Conservation (phyloP, 1,140 invertebrate genomes). For the Amphibalanus amphitrite region DNA sequence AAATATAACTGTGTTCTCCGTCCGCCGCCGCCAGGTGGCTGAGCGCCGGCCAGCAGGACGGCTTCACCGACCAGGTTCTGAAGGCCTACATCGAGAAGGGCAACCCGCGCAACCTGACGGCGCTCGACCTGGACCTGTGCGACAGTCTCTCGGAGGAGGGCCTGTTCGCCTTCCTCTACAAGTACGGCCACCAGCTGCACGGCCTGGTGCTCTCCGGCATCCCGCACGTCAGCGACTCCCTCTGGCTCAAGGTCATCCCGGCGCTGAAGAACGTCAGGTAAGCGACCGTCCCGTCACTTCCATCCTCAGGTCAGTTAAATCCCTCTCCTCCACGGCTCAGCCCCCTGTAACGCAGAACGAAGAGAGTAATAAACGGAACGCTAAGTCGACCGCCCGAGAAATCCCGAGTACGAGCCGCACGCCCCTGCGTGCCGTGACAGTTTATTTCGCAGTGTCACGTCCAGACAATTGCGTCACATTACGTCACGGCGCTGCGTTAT, state of each 20-base stretch:
- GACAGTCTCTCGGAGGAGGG: constrained; percentile 88
- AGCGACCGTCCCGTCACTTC: no score
- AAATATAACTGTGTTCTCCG: no score
- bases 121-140: constrained; percentile 81
- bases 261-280: constrained; percentile 79
- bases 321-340: no score
- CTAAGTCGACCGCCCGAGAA: no score
- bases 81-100: constrained; percentile 66
- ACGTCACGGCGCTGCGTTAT: no score
- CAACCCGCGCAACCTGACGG: constrained; percentile 64
- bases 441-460: no score
- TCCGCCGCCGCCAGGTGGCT: constrained; percentile 43
- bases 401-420: no score
- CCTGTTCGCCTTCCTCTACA: constrained; percentile 73
- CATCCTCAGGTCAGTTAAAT: no score
- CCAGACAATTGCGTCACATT: no score
- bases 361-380: no score
- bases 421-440: no score
- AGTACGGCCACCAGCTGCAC: constrained; percentile 52
- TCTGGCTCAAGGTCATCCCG: constrained; percentile 83
- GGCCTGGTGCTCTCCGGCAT: constrained; percentile 84
- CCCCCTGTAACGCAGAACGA: no score
- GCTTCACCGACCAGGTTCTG: constrained; percentile 61
- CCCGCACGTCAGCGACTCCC: constrained; percentile 91
- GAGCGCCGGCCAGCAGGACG: constrained; percentile 88